Evolutionary conservation across 1,140 invertebrate species (phyloP), one percentile per base, ranked within the genome.

Genomic region (Pomacea maculata): DNA sequence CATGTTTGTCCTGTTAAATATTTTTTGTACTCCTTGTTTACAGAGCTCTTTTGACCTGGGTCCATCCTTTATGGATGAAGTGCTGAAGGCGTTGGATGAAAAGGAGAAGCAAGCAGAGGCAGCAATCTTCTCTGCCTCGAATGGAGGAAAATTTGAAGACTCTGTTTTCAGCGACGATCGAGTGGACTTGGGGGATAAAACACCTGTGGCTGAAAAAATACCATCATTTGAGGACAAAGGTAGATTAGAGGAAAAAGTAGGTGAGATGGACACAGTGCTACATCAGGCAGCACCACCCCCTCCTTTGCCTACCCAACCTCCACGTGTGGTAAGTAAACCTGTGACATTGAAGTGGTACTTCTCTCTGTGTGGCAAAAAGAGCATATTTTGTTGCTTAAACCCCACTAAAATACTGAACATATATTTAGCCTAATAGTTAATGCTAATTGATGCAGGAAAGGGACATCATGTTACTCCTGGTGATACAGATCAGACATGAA

Each of bases 41-140:
- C 87, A 94, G 94, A 94, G 93, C 91, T 94, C 95, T 73, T 95
- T 96, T 82, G 97, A 99, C 92, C 95, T 98, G 87, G 97, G 97
- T 19, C 96, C 97, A 14, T 98, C 97, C 83, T 92, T 99, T 63
- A 93, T 98, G 87, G 97, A 98, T 88, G 97, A 99, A 92, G 96
- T 98, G 92, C 96, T 99, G 86, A 95, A 95, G 85, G 95, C 95
- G 25, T 91, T 96, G 75, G 93, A 93, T 86, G 88, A 89, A 55
- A 89, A 89, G 74, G 86, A 89, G 78, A 84, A 86, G 9, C 84
- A 86, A 55, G 77, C 77, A 14, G 77, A 78, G 14, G 77, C 77
- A 15, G 77, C 77, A 45, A 78, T 65, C 65, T 70, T 65, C 17
- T 67, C 77, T 7, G 9, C 77, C 64, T 78, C 67, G 7, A 78